These are phyloP conservation scores for Drosophila algonquin DNA, from an alignment of 2,888 invertebrate species.

Conservation along the genomic window DNA sequence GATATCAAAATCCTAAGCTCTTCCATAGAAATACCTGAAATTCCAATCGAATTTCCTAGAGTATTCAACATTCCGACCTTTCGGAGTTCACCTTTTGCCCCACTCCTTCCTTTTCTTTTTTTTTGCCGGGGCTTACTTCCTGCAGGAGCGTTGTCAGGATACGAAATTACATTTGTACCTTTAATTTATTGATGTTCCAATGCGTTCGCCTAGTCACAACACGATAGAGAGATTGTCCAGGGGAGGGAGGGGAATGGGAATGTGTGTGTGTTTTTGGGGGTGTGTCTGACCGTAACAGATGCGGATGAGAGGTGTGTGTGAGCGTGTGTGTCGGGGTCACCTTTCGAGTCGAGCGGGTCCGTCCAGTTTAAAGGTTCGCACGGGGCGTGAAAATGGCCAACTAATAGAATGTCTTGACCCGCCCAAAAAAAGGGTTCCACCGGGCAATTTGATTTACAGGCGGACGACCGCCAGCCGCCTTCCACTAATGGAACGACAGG, in stretches of 20 bases:
- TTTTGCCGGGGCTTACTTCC: slow-evolving; percentile 6
- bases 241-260: slow-evolving; percentile 20
- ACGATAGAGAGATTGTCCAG: slow-evolving; percentile 17
- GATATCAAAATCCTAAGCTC: background rate
- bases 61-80: background rate
- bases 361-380: slow-evolving; percentile 55
- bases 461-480: background rate
- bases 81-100: background rate
- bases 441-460: slow-evolving; percentile 43
- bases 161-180: slow-evolving; percentile 75
- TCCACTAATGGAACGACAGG: slow-evolving; percentile 40
- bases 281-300: slow-evolving; percentile 34
- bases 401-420: slow-evolving; percentile 61
- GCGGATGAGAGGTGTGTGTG: slow-evolving; percentile 12
- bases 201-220: slow-evolving; percentile 46
- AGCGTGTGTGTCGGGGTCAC: slow-evolving; percentile 33
- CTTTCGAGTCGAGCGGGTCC: slow-evolving; percentile 24
- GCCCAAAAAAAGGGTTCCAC: slow-evolving; percentile 49
- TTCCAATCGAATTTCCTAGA: background rate
- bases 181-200: slow-evolving; percentile 77
- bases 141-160: slow-evolving; percentile 38
- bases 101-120: background rate
- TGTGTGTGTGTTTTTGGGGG: slow-evolving; percentile 33
- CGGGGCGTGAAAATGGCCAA: slow-evolving; percentile 73
- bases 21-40: background rate